These are phyloP conservation scores for Heteractis magnifica DNA, from an alignment of 92 coral and sea anemone genomes.

Conservation along the genomic window DNA sequence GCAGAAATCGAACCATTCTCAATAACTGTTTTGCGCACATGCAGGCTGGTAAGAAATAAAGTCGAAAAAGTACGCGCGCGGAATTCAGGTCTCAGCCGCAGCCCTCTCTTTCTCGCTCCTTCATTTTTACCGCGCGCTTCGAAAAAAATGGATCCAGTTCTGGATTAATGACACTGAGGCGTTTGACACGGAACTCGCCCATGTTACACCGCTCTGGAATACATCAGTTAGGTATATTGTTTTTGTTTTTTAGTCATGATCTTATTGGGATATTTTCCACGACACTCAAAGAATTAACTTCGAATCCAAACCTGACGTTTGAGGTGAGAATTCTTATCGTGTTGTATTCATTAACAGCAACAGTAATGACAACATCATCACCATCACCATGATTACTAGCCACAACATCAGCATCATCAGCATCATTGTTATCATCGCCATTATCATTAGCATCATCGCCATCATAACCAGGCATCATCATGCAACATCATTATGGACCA, in stretches of 20 bases:
- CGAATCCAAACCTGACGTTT: constrained; percentile 55
- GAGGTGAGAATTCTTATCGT: constrained; percentile 41
- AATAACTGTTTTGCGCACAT: too few relatives aligned
- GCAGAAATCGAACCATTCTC: too few relatives aligned
- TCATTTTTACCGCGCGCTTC: too few relatives aligned
- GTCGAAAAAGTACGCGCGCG: too few relatives aligned
- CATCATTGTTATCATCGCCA: background rate
- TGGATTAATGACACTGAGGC: too few relatives aligned
- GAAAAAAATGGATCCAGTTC: too few relatives aligned
- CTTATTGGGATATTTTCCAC: constrained; percentile 92
- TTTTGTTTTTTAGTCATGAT: constrained; percentile 64
- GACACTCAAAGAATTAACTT: constrained; percentile 82
- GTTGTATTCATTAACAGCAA: background rate
- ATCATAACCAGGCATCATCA: background rate
- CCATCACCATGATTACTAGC: background rate
- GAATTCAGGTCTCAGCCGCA: too few relatives aligned
- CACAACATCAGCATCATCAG: background rate
- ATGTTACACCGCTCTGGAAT: background rate
- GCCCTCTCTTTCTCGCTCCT: too few relatives aligned
- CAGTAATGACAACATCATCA: background rate
- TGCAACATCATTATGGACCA: background rate
- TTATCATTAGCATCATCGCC: background rate
- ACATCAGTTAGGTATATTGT: background rate
- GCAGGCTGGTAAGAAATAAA: too few relatives aligned
- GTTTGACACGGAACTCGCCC: too few relatives aligned